Conservation (phyloP, 2,888 invertebrate genomes). For the Drosophila nr. perissopoda region DNA sequence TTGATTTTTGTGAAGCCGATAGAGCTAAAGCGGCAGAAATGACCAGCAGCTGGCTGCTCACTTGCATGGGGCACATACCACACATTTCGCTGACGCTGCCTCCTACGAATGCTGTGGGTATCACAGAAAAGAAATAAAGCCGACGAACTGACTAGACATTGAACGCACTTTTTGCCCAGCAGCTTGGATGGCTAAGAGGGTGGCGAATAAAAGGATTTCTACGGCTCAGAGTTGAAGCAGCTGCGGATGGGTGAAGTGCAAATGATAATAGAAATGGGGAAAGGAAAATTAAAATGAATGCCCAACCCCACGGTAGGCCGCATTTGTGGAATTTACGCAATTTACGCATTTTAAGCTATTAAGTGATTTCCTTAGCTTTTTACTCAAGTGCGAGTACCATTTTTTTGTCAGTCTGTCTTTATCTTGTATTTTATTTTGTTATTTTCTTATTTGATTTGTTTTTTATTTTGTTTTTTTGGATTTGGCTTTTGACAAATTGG, state of each 20-base stretch:
- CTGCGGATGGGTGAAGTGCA: slow-evolving; percentile 31
- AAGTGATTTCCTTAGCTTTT: slow-evolving; percentile 40
- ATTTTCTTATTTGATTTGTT: slow-evolving; percentile 1
- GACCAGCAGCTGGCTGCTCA: slow-evolving; percentile 11
- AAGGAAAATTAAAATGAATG: slow-evolving; percentile 23
- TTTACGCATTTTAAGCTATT: slow-evolving; percentile 48
- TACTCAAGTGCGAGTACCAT: slow-evolving; percentile 42
- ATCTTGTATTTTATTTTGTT: neutral
- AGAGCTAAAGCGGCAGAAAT: neutral
- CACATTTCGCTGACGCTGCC: slow-evolving; percentile 1
- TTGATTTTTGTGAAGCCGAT: slow-evolving; percentile 13
- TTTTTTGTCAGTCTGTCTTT: slow-evolving; percentile 21
- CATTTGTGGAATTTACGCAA: slow-evolving; percentile 42
- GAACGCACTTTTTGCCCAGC: neutral
- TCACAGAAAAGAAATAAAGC: neutral
- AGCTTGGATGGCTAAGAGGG: slow-evolving; percentile 1
- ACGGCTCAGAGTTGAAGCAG: slow-evolving; percentile 1
- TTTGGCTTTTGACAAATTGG: slow-evolving; percentile 58
- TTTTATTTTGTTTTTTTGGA: slow-evolving; percentile 12
- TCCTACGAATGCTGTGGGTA: neutral
- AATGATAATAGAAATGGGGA: slow-evolving; percentile 17
- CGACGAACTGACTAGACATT: neutral
- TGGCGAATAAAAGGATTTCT: slow-evolving; percentile 17
- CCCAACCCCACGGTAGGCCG: slow-evolving; percentile 9
- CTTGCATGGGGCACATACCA: slow-evolving; percentile 4